Base-by-base conservation (phyloP, 2,113 vertebrate species). In the Accipiter virgatus region DNA sequence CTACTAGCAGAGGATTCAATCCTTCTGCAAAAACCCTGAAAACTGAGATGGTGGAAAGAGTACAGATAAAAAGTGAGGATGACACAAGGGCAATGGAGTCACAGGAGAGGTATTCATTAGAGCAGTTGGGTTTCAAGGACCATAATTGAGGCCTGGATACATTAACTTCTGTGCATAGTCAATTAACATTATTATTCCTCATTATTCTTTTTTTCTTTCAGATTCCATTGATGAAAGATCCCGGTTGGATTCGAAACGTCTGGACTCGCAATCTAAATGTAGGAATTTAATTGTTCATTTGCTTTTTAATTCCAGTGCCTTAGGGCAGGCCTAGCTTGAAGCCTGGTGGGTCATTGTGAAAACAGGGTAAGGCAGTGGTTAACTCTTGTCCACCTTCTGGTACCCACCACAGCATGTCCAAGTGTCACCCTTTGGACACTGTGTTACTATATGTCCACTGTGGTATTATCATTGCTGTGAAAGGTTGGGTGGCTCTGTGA, bases 201-300 rank as follows among this genome's bases (percentile, higher is more conserved):
- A 40, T 82, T 90, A 53, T 75, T 16, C 40, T 91, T 92, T 77
- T 8, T 94, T 84, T 88, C 77, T 98, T 98, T 79, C 95, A 98
- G 98, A 98, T 98, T 92, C 98, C 98, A 2, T 45, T 98, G 62
- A 98, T 98, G 98, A 98, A 96, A 95, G 98, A 98, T 95, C 98
- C 98, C 0, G 97, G 98, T 4, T 98, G 98, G 98, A 98, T 98
- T 74, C 93, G 98, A 93, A 98, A 97, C 0, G 98, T 98, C 15
- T 98, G 98, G 98, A 94, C 98, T 78, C 95, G 98, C 29, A 98
- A 98, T 75, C 84, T 98, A 34, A 98, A 98, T 2, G 98, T 98
- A 97, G 90, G 90, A 86, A 50, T 77, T 94, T 17, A 70, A 61
- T 66, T 80, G 8, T 80, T 89, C 8, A 7, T 50, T 93, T 95